Evolutionary conservation across 2,888 invertebrate genomes (phyloP).

Genomic region (Chrysopilus asiliformis): DNA sequence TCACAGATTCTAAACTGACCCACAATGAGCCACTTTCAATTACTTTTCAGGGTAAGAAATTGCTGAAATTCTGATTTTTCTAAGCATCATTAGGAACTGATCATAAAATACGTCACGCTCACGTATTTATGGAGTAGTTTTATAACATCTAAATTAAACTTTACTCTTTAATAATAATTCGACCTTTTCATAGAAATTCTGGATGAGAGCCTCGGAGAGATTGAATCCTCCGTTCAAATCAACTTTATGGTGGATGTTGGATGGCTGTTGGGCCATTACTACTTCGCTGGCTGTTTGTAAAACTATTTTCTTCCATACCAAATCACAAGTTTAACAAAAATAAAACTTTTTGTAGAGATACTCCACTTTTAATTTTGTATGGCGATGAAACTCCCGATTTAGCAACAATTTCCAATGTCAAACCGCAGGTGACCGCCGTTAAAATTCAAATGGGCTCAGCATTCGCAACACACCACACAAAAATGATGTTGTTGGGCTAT

Average conservation of each 20-base stretch:
- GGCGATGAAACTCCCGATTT: slow-evolving; percentile 57
- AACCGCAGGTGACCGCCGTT: slow-evolving; percentile 52
- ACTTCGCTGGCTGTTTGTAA: slow-evolving; percentile 57
- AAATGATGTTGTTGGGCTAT: slow-evolving; percentile 79
- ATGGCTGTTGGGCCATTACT: slow-evolving; percentile 79
- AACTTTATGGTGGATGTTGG: slow-evolving; percentile 88
- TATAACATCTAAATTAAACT: background rate
- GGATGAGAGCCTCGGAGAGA: slow-evolving; percentile 59
- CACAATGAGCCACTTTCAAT: slow-evolving; percentile 51
- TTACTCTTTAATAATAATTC: background rate
- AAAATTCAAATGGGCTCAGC: slow-evolving; percentile 60
- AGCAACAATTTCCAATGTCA: slow-evolving; percentile 40
- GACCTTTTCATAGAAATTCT: slow-evolving; percentile 50
- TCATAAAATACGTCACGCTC: too few relatives aligned
- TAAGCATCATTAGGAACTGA: too few relatives aligned
- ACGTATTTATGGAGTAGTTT: background rate
- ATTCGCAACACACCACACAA: slow-evolving; percentile 81
- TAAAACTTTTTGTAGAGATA: slow-evolving; percentile 40
- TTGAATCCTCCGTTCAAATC: slow-evolving; percentile 68
- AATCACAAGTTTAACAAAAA: slow-evolving; percentile 1
- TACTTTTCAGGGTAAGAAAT: slow-evolving; percentile 48
- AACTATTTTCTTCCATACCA: too few relatives aligned
- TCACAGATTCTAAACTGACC: slow-evolving; percentile 49
- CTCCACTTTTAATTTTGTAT: slow-evolving; percentile 61
- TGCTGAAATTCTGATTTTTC: background rate